These are phyloP conservation scores for Bradynema listronoti DNA, from an alignment of 1,140 invertebrate species.

Conservation along the genomic window DNA sequence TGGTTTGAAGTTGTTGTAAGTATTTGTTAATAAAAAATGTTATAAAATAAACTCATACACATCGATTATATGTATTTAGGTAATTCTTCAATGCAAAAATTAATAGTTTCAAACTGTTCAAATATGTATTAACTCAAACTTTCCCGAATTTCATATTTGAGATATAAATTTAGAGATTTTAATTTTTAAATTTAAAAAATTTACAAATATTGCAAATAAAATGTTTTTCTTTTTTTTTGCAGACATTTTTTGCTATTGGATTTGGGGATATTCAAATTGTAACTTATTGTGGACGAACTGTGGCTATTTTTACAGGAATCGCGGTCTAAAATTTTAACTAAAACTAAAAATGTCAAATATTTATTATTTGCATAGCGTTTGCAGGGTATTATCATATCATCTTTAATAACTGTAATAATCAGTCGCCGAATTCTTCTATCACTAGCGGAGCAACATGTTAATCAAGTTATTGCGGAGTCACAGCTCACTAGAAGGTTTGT, in stretches of 20 bases:
- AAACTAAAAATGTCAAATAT: neutral
- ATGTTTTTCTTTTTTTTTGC: constrained; percentile 14
- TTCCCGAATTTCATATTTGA: too few relatives aligned
- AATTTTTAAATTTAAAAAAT: too few relatives aligned
- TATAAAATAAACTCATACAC: constrained; percentile 8
- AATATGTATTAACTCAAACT: too few relatives aligned
- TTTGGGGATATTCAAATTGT: constrained; percentile 99
- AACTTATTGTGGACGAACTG: constrained; percentile 94
- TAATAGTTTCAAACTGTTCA: too few relatives aligned
- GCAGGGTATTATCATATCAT: constrained; percentile 47
- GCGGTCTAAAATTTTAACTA: constrained; percentile 67
- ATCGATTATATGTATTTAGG: too few relatives aligned
- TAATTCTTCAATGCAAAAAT: too few relatives aligned
- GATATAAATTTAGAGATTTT: too few relatives aligned
- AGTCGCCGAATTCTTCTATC: constrained; percentile 40
- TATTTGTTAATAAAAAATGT: neutral
- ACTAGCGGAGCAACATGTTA: constrained; percentile 41
- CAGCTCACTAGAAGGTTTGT: constrained; percentile 35
- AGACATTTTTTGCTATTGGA: constrained; percentile 57
- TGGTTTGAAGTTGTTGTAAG: constrained; percentile 53
- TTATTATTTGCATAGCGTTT: neutral
- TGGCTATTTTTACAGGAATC: constrained; percentile 92
- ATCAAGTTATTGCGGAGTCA: constrained; percentile 53
- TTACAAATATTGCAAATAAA: neutral
- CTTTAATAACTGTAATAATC: constrained; percentile 49